Evolutionary conservation across 1,140 invertebrate species (phyloP), one percentile per base, ranked within the genome.

Genomic region (Drosophila seguyi): DNA sequence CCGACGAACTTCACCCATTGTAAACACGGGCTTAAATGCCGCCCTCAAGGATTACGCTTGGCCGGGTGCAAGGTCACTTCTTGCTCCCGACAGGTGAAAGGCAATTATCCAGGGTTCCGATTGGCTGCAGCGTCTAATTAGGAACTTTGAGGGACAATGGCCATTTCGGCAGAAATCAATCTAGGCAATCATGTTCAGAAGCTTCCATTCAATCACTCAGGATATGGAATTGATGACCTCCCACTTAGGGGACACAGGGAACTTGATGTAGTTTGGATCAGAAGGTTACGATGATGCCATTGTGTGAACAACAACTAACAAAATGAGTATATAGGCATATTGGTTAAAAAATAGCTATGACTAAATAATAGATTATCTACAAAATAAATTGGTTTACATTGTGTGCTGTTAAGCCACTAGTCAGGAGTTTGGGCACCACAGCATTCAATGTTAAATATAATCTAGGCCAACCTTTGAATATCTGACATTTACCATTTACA

Each of bases 71-170:
- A 29, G 48, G 25, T 22, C 20, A 25, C 11, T 27, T 14, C 29
- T 41, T 36, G n/a, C n/a, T 27, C 20, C 7, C 20, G 16, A 18
- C 39, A 56, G 48, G 66, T 29, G 45, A 22, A n/a, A 36, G 44
- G 29, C 67, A 27, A 72, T 41, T 59, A 34, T 36, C 52, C 22
- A 59, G 48, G 57, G 29, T 41, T 34, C 14, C 44, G 22, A 67
- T 67, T 68, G 65, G 36, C 31, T 41, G 61, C 42, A 67, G 44
- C 41, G 13, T 18, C 62, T 67, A 68, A 68, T 68, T 67, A 45
- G 22, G 8, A 63, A 10, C 16, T 22, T 18, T 27, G 7, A 3
- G 16, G 34, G 44, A 29, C 44, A 66, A 48, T 36, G n/a, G 36
- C 48, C 34, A 53, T 61, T 25, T 36, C 18, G 41, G 14, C 31